Evolutionary conservation across 2,888 invertebrate genomes (phyloP), one percentile per base, ranked within the genome.

Genomic region (Caenorhabditis uteleia): DNA sequence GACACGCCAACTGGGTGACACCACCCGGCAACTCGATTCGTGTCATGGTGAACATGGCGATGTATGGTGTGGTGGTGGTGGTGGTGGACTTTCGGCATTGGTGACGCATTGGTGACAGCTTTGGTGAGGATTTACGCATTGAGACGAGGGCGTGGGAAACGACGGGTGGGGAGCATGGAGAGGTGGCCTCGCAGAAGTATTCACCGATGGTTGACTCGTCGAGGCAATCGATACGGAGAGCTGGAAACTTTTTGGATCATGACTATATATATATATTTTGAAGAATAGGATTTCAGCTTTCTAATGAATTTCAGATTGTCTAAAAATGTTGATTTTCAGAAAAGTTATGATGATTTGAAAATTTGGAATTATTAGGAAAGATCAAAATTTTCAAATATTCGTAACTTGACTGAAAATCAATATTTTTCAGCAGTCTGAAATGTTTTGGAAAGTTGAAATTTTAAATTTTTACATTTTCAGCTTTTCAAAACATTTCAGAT

Each of bases 161-260:
- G 20, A 67, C 61, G 14, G 62, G 46, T 36, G 54, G 54, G 10
- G 62, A 47, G 31, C 70, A 70, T 16, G 66, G 66, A 4, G 59
- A 60, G 18, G 56, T 59, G 5, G 70, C 70, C 44, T 62, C 67
- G 36, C 70, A 70, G 43, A 60, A 56, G 29, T 70, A 70, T 26
- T 70, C 67, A 8, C 70, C 70, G 18, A 54, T 48, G 6, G 70
- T 60, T n/a, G 56, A 46, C 34, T 58, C 49, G 38, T 67, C 66
- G 34, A 60, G 40, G 43, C 70, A 70, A 16, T 58, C 58, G 36
- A 70, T 57, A 21, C 57, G 51, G 21, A 50, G 42, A 3, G 46
- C 69, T 61, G 46, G 27, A 54, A 27, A 27, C 18, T 7, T 25
- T 12, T 10, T 39, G 7, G 8, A 8, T n/a, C n/a, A n/a, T 3